A percentile compares a stretch with the other conserved stretches of the same genome.
These are phyloP conservation scores for Phoxinus phoxinus DNA, from an alignment of 2,113 vertebrate species.

Conservation along the genomic window DNA sequence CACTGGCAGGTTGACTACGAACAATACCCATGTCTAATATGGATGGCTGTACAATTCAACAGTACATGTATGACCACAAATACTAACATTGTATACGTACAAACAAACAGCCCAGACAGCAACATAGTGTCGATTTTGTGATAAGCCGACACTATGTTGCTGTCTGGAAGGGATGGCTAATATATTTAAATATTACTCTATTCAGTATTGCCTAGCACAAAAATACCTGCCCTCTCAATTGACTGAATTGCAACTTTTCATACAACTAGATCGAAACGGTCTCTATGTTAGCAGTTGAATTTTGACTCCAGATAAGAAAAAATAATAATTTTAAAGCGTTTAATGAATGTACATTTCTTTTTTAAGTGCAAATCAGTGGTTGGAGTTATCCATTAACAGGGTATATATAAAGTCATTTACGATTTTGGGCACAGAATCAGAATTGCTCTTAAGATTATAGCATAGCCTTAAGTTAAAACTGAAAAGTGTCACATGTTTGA, in stretches of 20 bases:
- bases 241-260: conserved; percentile 1
- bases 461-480: background rate
- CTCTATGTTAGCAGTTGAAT: background rate
- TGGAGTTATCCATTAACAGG: background rate
- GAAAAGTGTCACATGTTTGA: background rate
- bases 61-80: background rate
- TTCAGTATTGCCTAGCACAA: background rate
- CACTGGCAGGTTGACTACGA: background rate
- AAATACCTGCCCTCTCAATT: background rate
- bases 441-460: background rate
- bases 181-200: background rate
- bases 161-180: background rate
- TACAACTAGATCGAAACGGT: background rate
- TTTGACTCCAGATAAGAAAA: background rate
- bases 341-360: background rate
- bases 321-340: background rate
- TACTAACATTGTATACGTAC: background rate
- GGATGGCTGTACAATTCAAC: background rate
- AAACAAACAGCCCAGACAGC: background rate
- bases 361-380: background rate
- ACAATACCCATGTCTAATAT: background rate
- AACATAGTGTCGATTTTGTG: no score
- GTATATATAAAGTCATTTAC: background rate
- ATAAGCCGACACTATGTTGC: no score
- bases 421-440: background rate